Evolutionary conservation across 1,140 invertebrate genomes (phyloP).

Genomic region (Drosophila mayri): DNA sequence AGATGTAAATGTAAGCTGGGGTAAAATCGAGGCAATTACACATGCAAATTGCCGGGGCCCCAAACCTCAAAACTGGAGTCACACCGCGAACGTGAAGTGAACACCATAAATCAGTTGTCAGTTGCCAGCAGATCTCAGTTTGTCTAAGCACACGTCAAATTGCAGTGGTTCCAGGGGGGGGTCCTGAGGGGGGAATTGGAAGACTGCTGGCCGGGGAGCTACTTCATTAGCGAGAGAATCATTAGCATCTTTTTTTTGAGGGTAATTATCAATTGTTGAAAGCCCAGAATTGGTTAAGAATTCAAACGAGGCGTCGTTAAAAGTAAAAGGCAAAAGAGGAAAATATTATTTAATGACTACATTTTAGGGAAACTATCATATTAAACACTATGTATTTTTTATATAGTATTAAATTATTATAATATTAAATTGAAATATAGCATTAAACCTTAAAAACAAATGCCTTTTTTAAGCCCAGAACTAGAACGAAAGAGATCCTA

Average conservation of each 20-base stretch:
- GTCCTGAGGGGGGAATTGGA: neutral
- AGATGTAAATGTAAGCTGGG: conserved; percentile 39
- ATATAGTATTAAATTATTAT: accelerated
- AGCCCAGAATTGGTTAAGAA: neutral
- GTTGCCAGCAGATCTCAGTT: conserved; percentile 43
- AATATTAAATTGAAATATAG: neutral
- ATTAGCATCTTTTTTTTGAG: conserved; percentile 15
- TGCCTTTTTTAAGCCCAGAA: neutral
- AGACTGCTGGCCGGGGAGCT: conserved; percentile 1
- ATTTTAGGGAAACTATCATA: neutral
- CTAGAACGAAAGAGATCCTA: neutral
- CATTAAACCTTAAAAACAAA: neutral
- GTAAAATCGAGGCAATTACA: conserved; percentile 50
- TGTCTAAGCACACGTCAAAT: conserved; percentile 41
- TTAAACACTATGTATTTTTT: too few relatives aligned
- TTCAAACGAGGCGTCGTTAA: too few relatives aligned
- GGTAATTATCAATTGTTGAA: conserved; percentile 20
- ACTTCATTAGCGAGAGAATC: conserved; percentile 28
- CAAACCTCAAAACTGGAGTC: conserved; percentile 39
- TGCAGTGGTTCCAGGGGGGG: conserved; percentile 11
- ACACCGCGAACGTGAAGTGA: conserved; percentile 25
- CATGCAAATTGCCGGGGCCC: conserved; percentile 53
- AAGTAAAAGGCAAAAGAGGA: neutral
- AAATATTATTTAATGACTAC: neutral
- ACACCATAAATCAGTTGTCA: conserved; percentile 59